phyloP scores from a whole-genome alignment of 1,140 invertebrate species.

The Zaprionus nigranus region DNA sequence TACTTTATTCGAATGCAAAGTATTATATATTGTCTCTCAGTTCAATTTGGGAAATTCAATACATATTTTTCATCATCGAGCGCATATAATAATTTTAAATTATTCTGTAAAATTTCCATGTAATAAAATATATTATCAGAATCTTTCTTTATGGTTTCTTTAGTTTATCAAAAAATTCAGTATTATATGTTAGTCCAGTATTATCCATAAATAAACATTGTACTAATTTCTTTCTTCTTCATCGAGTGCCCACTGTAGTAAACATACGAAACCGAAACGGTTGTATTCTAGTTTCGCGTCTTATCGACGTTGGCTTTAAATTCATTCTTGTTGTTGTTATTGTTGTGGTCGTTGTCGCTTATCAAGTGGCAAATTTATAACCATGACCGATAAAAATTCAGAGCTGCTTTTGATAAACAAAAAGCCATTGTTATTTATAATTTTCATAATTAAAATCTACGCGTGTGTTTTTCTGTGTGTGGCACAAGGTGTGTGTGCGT shows the following conservation, averaged over 20 bases:
- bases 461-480: background rate
- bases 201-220: background rate
- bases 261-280: background rate
- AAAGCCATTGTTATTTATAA: slow-evolving; percentile 43
- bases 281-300: slow-evolving; percentile 13
- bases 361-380: slow-evolving; percentile 46
- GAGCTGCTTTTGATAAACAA: slow-evolving; percentile 39
- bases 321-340: slow-evolving; percentile 13
- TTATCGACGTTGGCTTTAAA: slow-evolving; percentile 35
- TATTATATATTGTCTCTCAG: no score
- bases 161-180: background rate
- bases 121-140: no score
- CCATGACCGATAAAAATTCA: slow-evolving; percentile 52
- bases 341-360: slow-evolving; percentile 12
- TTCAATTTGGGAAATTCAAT: no score
- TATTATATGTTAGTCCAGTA: no score
- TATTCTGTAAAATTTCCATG: no score
- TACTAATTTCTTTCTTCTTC: no score
- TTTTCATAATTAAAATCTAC: slow-evolving; percentile 46
- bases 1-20: fast-evolving
- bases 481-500: background rate
- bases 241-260: background rate
- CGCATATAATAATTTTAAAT: no score
- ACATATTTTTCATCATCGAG: no score
- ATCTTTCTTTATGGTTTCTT: background rate